phyloP scores from a whole-genome alignment of 2,113 vertebrate genomes.

The Laticauda laticaudata region DNA sequence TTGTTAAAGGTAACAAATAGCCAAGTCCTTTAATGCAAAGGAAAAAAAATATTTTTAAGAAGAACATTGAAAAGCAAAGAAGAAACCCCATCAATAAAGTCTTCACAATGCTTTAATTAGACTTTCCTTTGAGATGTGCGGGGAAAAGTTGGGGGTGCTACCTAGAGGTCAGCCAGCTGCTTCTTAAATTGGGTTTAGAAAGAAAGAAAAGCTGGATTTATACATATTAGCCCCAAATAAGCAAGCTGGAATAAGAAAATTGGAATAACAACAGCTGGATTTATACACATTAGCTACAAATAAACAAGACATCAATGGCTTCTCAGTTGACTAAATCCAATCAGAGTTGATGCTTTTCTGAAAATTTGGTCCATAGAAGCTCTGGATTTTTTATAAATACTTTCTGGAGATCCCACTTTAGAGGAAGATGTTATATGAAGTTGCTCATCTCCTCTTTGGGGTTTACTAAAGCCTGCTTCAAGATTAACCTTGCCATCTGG shows the following conservation, averaged over 20 bases:
- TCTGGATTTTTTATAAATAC: background rate
- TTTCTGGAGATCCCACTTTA: background rate
- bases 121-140: background rate
- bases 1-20: background rate
- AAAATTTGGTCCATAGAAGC: background rate
- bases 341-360: background rate
- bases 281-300: background rate
- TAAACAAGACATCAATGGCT: background rate
- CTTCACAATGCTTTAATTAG: slow-evolving; percentile 9
- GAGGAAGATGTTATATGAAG: background rate
- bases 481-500: background rate
- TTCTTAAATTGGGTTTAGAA: background rate
- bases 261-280: background rate
- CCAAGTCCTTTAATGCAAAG: background rate
- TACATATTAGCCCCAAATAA: background rate
- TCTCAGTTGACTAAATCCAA: background rate
- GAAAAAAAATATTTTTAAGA: background rate
- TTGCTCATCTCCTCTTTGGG: background rate
- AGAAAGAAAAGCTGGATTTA: background rate
- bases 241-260: background rate
- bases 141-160: background rate
- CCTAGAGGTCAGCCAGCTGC: background rate
- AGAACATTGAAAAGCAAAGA: background rate
- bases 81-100: background rate
- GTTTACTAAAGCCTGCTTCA: background rate